A percentile compares a stretch with the other conserved stretches of the same genome.
Conservation (phyloP, 2,888 invertebrate genomes). For the Anthophora plumipes region DNA sequence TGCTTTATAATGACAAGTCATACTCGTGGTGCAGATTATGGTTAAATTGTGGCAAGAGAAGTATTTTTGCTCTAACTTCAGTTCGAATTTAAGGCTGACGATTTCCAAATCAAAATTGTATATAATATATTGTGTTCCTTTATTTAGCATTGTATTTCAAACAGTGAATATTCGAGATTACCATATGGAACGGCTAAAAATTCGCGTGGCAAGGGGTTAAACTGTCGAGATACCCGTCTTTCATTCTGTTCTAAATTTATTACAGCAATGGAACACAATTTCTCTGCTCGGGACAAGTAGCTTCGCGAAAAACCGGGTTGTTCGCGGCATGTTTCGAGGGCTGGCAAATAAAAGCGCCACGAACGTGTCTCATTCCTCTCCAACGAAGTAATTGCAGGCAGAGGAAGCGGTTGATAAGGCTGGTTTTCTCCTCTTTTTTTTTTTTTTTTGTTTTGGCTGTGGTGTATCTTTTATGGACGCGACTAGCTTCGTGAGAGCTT, state of each 20-base stretch:
- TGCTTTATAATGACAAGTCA: too few species aligned
- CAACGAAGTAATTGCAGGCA: constrained; percentile 48
- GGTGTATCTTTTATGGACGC: constrained; percentile 28
- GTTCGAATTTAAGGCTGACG: too few species aligned
- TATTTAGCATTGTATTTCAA: too few species aligned
- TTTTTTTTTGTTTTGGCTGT: too few species aligned
- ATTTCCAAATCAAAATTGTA: too few species aligned
- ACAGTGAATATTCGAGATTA: too few species aligned
- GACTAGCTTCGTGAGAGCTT: background rate
- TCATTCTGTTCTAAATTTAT: background rate
- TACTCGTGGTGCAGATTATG: too few species aligned
- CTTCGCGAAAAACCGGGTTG: constrained; percentile 31
- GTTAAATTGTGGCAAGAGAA: too few species aligned
- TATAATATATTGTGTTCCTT: too few species aligned
- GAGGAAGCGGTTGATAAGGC: constrained; percentile 44
- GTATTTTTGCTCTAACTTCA: too few species aligned
- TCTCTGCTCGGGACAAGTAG: background rate
- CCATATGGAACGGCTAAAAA: too few species aligned
- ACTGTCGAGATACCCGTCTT: background rate
- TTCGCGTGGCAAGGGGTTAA: too few species aligned
- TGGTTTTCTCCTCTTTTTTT: background rate
- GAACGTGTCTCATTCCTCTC: constrained; percentile 5
- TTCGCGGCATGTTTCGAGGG: constrained; percentile 28
- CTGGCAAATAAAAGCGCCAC: constrained; percentile 32
- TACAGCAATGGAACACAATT: background rate